Conservation (phyloP, 2,797 vertebrate genomes). For the Tokudaia muenninki region DNA sequence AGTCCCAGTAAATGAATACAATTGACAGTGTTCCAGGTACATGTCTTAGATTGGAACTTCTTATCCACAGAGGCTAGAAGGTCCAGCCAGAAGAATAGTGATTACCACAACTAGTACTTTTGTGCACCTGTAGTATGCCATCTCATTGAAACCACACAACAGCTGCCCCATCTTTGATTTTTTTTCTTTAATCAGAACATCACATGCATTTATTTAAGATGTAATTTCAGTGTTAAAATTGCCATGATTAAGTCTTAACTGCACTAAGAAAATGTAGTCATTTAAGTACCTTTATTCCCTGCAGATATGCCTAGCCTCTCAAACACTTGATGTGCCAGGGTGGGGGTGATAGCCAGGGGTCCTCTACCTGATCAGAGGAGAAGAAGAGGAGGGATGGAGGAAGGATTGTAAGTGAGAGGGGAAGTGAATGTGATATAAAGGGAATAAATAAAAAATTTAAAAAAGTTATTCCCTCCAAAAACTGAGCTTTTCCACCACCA, state of each 20-base stretch:
- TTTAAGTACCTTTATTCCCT: background rate
- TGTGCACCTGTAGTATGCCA: background rate
- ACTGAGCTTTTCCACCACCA: background rate
- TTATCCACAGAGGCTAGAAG: background rate
- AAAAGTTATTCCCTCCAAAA: background rate
- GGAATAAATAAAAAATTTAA: background rate
- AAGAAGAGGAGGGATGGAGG: no score
- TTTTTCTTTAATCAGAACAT: background rate
- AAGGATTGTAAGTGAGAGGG: no score
- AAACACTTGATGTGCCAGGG: no score
- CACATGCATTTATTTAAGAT: background rate
- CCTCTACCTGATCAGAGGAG: no score
- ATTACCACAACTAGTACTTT: background rate
- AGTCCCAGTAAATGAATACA: background rate
- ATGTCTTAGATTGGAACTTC: background rate
- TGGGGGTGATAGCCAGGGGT: no score
- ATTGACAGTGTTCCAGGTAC: background rate
- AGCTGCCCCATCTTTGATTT: background rate
- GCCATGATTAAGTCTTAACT: background rate
- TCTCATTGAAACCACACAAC: background rate
- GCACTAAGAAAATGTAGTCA: background rate
- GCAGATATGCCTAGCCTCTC: background rate
- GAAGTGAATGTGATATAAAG: background rate
- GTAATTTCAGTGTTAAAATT: background rate
- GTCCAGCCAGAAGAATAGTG: background rate